Conservation (phyloP, 2,888 invertebrate species). For the Zaprionus lineosus region DNA sequence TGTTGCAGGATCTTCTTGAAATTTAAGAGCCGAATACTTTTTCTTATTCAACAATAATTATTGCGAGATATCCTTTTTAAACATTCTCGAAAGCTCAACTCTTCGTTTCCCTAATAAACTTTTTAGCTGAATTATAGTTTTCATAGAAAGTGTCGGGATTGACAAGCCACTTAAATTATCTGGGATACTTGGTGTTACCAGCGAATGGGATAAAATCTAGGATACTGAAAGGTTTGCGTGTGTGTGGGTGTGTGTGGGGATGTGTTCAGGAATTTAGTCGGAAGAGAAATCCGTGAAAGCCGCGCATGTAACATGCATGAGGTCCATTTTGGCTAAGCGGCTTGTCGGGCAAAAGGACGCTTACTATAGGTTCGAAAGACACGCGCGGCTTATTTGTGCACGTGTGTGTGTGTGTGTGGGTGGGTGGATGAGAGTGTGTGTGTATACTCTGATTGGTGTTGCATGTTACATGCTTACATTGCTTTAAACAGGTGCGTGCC, state of each 20-base stretch:
- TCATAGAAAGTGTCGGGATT: too few relatives aligned
- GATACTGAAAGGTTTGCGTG: background rate
- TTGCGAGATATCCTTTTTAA: too few relatives aligned
- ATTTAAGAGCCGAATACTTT: too few relatives aligned
- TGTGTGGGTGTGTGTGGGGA: background rate
- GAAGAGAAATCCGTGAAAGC: constrained; percentile 6
- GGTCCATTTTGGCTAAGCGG: constrained; percentile 25
- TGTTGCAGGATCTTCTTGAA: too few relatives aligned
- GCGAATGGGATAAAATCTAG: too few relatives aligned
- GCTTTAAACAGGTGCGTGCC: constrained; percentile 34
- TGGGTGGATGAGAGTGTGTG: constrained; percentile 10
- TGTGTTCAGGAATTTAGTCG: constrained; percentile 3
- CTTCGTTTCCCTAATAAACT: too few relatives aligned
- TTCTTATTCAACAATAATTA: too few relatives aligned
- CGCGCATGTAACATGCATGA: constrained; percentile 1
- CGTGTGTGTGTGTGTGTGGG: constrained; percentile 5
- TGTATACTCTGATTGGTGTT: too few relatives aligned
- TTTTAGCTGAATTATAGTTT: too few relatives aligned
- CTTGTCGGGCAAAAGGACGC: constrained; percentile 13
- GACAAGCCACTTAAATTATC: too few relatives aligned
- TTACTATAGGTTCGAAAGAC: constrained; percentile 11
- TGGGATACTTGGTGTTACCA: too few relatives aligned
- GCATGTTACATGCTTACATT: constrained; percentile 27
- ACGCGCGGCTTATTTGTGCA: background rate
- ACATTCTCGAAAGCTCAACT: too few relatives aligned